phyloP scores from a whole-genome alignment of 1,140 invertebrate species.

The Lordiphosa stackelbergi region DNA sequence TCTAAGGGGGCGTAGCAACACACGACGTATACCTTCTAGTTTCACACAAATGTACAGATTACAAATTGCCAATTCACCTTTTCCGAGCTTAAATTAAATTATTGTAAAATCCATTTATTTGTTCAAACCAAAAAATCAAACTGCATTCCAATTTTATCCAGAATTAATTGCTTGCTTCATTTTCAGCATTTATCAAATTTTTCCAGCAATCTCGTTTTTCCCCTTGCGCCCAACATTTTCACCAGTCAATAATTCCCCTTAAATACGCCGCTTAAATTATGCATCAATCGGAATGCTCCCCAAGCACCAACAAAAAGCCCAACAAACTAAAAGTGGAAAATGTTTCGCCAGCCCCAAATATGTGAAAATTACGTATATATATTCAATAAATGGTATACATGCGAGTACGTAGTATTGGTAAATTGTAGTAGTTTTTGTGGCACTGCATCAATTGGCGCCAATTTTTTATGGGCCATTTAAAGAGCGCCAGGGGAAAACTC shows the following conservation, averaged over 20 bases:
- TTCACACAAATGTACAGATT: too few species aligned
- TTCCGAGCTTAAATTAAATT: conserved; percentile 16
- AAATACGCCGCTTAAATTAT: conserved; percentile 68
- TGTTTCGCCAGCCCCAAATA: conserved; percentile 40
- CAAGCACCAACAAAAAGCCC: conserved; percentile 18
- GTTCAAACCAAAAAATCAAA: conserved; percentile 14
- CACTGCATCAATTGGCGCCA: conserved; percentile 42
- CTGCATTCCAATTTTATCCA: conserved; percentile 10
- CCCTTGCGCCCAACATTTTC: conserved; percentile 25
- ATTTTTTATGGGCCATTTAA: conserved; percentile 56
- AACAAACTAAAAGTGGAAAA: conserved; percentile 45
- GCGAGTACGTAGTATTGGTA: conserved; percentile 22
- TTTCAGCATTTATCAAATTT: too few species aligned
- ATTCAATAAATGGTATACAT: conserved; percentile 5
- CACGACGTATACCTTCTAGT: too few species aligned
- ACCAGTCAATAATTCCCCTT: conserved; percentile 62
- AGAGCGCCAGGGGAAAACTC: conserved; percentile 55
- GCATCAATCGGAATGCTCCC: conserved; percentile 32
- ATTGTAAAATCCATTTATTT: background rate
- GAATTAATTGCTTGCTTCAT: conserved; percentile 1
- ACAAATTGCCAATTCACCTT: too few species aligned
- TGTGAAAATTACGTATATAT: conserved; percentile 45
- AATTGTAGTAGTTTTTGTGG: conserved; percentile 23
- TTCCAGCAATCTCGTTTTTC: too few species aligned
- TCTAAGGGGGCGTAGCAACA: too few species aligned